Conservation (phyloP, 2,888 invertebrate genomes). For the Polymixis lichenea region DNA sequence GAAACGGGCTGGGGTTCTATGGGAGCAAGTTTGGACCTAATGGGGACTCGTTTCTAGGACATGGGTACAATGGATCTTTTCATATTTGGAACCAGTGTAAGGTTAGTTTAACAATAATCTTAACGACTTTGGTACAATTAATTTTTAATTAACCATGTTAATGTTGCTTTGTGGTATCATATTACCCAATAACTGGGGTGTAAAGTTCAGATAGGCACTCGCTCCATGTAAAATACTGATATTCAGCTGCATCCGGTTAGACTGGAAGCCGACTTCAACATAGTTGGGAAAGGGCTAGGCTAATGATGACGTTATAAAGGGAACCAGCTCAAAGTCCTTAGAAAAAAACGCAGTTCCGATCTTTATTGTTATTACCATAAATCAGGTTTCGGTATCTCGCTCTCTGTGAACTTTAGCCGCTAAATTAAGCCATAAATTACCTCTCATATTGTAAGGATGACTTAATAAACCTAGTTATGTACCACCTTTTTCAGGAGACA, state of each 20-base stretch:
- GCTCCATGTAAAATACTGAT: too few relatives aligned
- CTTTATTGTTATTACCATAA: background rate
- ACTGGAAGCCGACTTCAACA: too few relatives aligned
- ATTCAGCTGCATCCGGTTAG: too few relatives aligned
- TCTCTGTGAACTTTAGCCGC: background rate
- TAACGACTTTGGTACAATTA: background rate
- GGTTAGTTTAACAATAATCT: slow-evolving; percentile 68
- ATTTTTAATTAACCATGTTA: too few relatives aligned
- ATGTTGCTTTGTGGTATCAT: too few relatives aligned
- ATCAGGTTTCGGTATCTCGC: background rate
- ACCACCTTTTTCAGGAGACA: slow-evolving; percentile 69
- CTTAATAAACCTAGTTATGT: background rate
- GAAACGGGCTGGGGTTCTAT: slow-evolving; percentile 98
- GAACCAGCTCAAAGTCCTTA: background rate
- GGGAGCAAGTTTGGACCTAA: slow-evolving; percentile 95
- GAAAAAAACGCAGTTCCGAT: background rate
- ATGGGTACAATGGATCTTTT: slow-evolving; percentile 98
- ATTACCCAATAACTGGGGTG: too few relatives aligned
- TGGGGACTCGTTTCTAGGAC: slow-evolving; percentile 94
- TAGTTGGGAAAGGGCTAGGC: too few relatives aligned
- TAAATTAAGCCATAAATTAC: background rate
- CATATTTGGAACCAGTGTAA: slow-evolving; percentile 94
- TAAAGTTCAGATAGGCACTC: too few relatives aligned
- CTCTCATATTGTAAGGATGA: background rate
- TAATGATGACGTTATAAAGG: background rate